phyloP scores from a whole-genome alignment of 2,113 vertebrate species.

The Mesitornis unicolor region DNA sequence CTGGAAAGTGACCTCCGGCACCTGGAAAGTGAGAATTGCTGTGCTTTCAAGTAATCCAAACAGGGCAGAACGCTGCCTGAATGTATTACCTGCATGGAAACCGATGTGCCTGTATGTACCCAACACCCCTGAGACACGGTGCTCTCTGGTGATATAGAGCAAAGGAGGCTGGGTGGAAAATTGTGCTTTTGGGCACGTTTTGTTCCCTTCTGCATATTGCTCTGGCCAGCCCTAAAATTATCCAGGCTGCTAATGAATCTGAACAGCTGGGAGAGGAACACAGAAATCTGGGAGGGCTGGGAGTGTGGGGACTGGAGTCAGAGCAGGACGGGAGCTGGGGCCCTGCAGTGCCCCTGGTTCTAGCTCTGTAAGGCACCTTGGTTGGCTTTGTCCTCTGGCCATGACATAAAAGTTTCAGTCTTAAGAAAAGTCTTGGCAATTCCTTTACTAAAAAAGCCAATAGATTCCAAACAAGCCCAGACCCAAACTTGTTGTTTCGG shows the following conservation, averaged over 20 bases:
- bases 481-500: background rate
- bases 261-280: background rate
- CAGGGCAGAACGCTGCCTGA: background rate
- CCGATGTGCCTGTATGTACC: fast-evolving
- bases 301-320: fast-evolving
- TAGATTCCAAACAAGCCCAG: background rate
- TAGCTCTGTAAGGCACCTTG: background rate
- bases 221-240: background rate
- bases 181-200: background rate
- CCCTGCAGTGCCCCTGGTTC: too few relatives aligned
- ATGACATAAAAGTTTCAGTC: fast-evolving
- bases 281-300: background rate
- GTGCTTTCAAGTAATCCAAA: background rate
- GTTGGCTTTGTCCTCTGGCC: background rate
- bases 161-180: background rate
- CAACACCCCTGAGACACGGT: fast-evolving
- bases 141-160: fast-evolving
- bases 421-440: background rate
- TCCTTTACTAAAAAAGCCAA: background rate
- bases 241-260: background rate
- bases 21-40: background rate
- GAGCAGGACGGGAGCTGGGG: background rate
- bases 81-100: background rate
- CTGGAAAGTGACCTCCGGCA: background rate
- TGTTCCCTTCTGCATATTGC: fast-evolving